Conservation (phyloP, 1,140 invertebrate species). For the Caenorhabditis brenneri region DNA sequence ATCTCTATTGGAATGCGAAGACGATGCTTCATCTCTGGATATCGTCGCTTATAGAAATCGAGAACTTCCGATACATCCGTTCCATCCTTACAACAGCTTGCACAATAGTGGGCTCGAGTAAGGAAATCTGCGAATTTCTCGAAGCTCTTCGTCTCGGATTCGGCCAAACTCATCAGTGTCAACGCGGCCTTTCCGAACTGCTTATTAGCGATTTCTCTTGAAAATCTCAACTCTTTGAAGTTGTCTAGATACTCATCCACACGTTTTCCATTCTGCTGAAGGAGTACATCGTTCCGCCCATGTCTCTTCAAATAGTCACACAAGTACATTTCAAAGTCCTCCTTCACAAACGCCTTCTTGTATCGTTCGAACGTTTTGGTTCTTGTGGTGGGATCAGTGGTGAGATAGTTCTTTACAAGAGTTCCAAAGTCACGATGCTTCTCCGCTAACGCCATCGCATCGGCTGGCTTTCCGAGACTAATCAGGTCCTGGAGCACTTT, state of each 20-base stretch:
- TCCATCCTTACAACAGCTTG: neutral
- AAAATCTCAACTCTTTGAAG: neutral
- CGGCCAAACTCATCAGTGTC: constrained; percentile 16
- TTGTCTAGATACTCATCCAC: neutral
- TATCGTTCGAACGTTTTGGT: neutral
- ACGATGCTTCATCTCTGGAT: constrained; percentile 9
- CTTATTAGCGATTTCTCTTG: neutral
- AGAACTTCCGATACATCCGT: neutral
- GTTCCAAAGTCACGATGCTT: neutral
- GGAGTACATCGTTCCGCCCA: neutral
- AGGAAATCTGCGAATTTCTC: neutral
- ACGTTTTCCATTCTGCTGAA: neutral
- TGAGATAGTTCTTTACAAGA: neutral
- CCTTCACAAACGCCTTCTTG: neutral
- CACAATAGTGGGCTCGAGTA: neutral
- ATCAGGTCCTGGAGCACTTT: neutral
- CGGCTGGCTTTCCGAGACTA: neutral
- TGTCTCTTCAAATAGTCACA: neutral
- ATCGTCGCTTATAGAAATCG: constrained; percentile 9
- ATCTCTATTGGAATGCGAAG: neutral
- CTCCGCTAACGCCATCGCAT: constrained; percentile 8
- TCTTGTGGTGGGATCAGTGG: neutral
- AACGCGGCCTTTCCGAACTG: constrained; percentile 9
- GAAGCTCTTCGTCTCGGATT: constrained; percentile 4
- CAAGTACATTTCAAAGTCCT: constrained; percentile 26